Percentiles rank a stretch among this genome's conserved stretches.
These are phyloP conservation scores for Prosopocoilus inquinatus DNA, from an alignment of 2,888 invertebrate species.

Conservation along the genomic window DNA sequence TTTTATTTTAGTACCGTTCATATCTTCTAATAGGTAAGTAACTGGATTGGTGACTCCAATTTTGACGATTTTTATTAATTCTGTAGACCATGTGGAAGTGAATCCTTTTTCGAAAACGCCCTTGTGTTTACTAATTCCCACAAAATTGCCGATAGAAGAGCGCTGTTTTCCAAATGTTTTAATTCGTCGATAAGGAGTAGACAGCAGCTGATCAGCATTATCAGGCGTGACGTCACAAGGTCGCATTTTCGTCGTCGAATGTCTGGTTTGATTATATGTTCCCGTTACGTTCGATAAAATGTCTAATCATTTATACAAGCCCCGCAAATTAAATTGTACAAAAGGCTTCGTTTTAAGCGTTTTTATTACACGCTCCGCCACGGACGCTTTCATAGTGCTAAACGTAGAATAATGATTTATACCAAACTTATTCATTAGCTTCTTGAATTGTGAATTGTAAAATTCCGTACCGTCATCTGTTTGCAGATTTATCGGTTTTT, in stretches of 20 bases:
- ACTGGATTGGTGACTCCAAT: slow-evolving; percentile 36
- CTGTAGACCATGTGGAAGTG: slow-evolving; percentile 40
- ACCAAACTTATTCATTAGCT: too few relatives aligned
- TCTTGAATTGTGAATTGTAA: too few relatives aligned
- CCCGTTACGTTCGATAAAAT: too few relatives aligned
- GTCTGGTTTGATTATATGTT: too few relatives aligned
- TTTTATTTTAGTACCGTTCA: slow-evolving; percentile 25
- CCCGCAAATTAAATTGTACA: too few relatives aligned
- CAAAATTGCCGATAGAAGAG: slow-evolving; percentile 36
- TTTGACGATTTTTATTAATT: slow-evolving; percentile 38
- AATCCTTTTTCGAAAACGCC: slow-evolving; percentile 36
- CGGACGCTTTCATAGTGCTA: too few relatives aligned
- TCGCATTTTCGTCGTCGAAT: too few relatives aligned
- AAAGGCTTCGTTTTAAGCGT: too few relatives aligned
- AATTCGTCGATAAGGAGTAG: not conserved
- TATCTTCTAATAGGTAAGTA: slow-evolving; percentile 37
- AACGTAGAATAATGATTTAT: too few relatives aligned
- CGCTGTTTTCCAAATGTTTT: slow-evolving; percentile 27
- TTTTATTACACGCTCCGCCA: too few relatives aligned
- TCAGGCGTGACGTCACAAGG: too few relatives aligned
- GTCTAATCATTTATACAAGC: too few relatives aligned
- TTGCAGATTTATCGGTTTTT: slow-evolving; percentile 31
- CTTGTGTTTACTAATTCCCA: slow-evolving; percentile 39
- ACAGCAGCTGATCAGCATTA: not conserved
- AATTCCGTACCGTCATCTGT: slow-evolving; percentile 35